Evolutionary conservation across 2,797 vertebrate species (phyloP).

Genomic region (Helicolenus hilgendorfi): DNA sequence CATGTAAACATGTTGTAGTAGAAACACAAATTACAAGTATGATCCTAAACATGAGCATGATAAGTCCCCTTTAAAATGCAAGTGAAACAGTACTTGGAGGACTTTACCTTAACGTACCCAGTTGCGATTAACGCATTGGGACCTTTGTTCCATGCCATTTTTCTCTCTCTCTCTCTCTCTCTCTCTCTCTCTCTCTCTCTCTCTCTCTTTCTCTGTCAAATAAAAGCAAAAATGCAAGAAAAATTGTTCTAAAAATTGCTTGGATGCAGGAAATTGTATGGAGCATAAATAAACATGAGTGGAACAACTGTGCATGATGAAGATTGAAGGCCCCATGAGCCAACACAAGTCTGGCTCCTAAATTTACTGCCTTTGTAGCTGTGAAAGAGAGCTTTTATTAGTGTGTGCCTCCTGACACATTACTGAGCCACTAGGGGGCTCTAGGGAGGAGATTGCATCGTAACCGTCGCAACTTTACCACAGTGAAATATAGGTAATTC

Average conservation of each 20-base stretch:
- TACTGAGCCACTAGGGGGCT: constrained; percentile 60
- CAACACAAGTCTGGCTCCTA: constrained; percentile 26
- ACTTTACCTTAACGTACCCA: background rate
- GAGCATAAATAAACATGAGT: background rate
- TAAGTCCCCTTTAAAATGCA: no score
- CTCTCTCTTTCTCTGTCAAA: background rate
- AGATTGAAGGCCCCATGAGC: constrained; percentile 13
- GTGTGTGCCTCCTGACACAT: constrained; percentile 45
- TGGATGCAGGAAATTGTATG: constrained; percentile 1
- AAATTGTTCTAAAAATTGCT: background rate
- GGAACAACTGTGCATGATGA: constrained; percentile 19
- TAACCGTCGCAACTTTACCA: constrained; percentile 44
- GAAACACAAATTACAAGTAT: no score
- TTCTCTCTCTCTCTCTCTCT: background rate
- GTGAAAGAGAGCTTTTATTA: constrained; percentile 48
- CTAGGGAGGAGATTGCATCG: constrained; percentile 38
- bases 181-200: no score
- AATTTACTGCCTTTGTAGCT: constrained; percentile 35
- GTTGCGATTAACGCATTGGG: no score
- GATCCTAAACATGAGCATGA: no score
- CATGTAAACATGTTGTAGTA: no score
- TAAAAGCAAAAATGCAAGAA: background rate
- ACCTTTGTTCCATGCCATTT: background rate
- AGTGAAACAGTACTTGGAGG: background rate
- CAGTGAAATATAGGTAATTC: constrained; percentile 48